Conservation (phyloP, 2,113 vertebrate species). For the Ictalurus furcatus region DNA sequence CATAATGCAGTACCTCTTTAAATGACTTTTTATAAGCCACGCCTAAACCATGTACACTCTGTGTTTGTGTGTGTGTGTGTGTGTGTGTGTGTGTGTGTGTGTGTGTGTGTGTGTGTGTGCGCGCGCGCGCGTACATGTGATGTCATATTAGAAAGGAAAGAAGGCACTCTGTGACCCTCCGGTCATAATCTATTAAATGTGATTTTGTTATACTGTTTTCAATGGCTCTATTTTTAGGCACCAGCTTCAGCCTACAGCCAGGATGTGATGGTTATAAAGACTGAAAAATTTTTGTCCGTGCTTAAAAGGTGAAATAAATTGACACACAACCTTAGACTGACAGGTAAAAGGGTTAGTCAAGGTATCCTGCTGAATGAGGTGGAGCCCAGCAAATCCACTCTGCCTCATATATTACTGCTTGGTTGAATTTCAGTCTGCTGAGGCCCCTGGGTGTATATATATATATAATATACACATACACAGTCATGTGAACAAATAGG, state of each 20-base stretch:
- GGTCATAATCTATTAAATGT: slow-evolving; percentile 38
- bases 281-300: not conserved
- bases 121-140: not conserved
- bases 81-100: not conserved
- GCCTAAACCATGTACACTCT: not conserved
- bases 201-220: slow-evolving; percentile 33
- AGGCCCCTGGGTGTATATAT: too few relatives aligned
- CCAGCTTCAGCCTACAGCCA: not conserved
- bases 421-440: too few relatives aligned
- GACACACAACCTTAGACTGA: not conserved
- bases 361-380: not conserved
- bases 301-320: not conserved
- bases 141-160: not conserved
- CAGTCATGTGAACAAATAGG: too few relatives aligned
- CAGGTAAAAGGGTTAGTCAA: not conserved
- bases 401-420: too few relatives aligned
- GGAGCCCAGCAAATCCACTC: not conserved
- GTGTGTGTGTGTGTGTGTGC: not conserved
- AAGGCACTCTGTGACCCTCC: slow-evolving; percentile 1
- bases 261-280: not conserved
- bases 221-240: slow-evolving; percentile 35
- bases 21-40: not conserved
- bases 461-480: too few relatives aligned
- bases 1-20: not conserved
- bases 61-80: not conserved